Base-by-base conservation (phyloP, 2,797 vertebrate genomes). In the Enteromius argenteus region DNA sequence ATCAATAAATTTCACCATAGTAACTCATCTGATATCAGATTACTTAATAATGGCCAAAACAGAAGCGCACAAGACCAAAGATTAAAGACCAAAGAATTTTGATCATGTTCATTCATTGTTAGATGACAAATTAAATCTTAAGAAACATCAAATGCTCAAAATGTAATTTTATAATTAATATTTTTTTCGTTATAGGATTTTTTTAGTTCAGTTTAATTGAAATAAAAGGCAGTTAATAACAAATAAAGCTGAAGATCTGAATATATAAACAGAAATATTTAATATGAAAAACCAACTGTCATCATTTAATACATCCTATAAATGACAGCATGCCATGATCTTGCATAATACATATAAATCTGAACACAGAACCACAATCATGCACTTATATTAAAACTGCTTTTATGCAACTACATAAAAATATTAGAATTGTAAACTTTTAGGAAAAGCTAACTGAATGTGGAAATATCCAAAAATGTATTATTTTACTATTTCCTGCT, bases 401-500 rank as follows among this genome's bases (percentile, higher is more conserved):
- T n/a, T 21, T 14, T 21, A 17, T 15, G n/a, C 13, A 71, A 27
- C 15, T 72, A 19, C 15, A 73, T 19, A 27, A 27, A 9, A 5
- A 19, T 6, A 32, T 51, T 51, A 51, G 19, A 21, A 6, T 6
- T 35, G 30, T 21, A 6, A 32, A 73, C 46, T 3, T 73, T 3
- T 11, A 32, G 19, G 0, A 32, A 30, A 49, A 17, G 0, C 7
- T 8, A 17, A 72, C 2, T 10, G 10, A 21, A 17, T 11, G 4
- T 10, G 3, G 49, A 72, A 72, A 72, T 23, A 15, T 10, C 21
- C 2, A 9, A 53, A 21, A 21, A 53, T 8, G 7, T 17, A 21
- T 0, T 0, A n/a, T n/a, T 15, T 0, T 2, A 44, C 1, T 0
- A 71, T 2, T 44, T 69, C 11, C 3, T 23, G 11, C 39, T 23